Base-by-base conservation (phyloP, 2,888 invertebrate species). In the Cantharis flavilabris region DNA sequence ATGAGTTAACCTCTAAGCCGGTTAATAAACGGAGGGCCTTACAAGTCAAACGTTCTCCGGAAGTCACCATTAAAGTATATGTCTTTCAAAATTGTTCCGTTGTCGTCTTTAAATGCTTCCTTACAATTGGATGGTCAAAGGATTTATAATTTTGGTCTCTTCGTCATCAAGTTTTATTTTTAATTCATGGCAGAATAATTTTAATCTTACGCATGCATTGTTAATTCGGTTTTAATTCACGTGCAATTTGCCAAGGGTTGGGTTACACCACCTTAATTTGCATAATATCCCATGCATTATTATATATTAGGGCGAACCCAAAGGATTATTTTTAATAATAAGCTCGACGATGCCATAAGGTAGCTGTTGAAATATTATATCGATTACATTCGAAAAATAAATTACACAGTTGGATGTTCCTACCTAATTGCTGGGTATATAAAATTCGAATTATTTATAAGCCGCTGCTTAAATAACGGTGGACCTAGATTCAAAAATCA, bases 261-360 rank as follows among this genome's bases (percentile, higher is more conserved):
- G 75, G 75, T 67, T 67, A 67, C 75, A 28, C 73, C 70, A 75
- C 79, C 76, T 69, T 75, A 75, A 81, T 81, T 81, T 81, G 77
- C 81, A 81, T 81, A 81, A 81, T 9, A 26, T 81, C 80, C 78
- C 73, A 80, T 76, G 77, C 76, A 80, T 80, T 80, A 78, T 79
- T 81, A 77, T 75, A 78, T 75, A 81, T 81, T 81, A 80, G 79
- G 77, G 78, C 72, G 70, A 71, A 49, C 64, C 70, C 23, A 33
- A 23, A 70, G 33, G 75, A 75, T 75, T 75, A 75, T 65, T 64
- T 30, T 70, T 70, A 28, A 14, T 14, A 70, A 70, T 67, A 67
- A 67, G n/a, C 49, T n/a, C 49, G 49, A 49, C n/a, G 49, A 49
- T 49, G n/a, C n/a, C 49, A 49, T 49, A 49, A 49, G 49, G 49